A percentile compares a stretch with the other conserved stretches of the same genome.
Conservation (phyloP, 1,140 invertebrate genomes). For the Pollicipes pollicipes region DNA sequence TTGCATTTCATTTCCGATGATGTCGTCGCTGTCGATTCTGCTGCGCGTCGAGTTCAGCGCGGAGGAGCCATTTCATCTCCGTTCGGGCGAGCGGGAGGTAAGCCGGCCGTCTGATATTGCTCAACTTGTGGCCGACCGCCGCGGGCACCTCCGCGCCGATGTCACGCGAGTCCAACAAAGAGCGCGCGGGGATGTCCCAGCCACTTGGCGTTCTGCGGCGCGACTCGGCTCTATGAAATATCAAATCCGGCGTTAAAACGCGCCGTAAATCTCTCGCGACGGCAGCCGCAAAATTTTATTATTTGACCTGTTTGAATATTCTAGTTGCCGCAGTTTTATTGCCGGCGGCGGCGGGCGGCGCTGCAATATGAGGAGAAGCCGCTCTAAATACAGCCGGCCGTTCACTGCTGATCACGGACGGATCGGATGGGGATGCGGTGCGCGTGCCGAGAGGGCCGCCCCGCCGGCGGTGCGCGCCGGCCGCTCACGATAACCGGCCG, state of each 20-base stretch:
- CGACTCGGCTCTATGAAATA: neutral
- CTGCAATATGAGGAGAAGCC: too few relatives aligned
- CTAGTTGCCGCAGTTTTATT: neutral
- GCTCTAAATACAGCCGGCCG: too few relatives aligned
- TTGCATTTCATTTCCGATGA: neutral
- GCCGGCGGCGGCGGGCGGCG: too few relatives aligned
- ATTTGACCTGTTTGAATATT: conserved; percentile 1
- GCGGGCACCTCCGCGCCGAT: neutral
- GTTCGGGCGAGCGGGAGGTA: neutral
- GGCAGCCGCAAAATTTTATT: neutral
- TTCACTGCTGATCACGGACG: too few relatives aligned
- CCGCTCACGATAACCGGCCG: too few relatives aligned
- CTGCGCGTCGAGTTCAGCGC: too few relatives aligned
- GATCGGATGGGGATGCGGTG: too few relatives aligned
- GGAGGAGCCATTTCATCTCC: neutral
- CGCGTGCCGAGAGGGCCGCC: too few relatives aligned
- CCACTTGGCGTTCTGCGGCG: too few relatives aligned
- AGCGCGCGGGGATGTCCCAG: too few relatives aligned
- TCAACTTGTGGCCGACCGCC: neutral
- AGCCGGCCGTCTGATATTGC: neutral
- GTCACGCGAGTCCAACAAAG: neutral
- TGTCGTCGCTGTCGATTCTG: neutral
- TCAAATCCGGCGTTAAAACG: neutral
- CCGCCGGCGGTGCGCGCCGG: too few relatives aligned
- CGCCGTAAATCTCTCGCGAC: neutral